Percentiles rank a stretch among this genome's conserved stretches.
Evolutionary conservation across 1,140 invertebrate genomes (phyloP).

Genomic region (Caenorhabditis briggsae): DNA sequence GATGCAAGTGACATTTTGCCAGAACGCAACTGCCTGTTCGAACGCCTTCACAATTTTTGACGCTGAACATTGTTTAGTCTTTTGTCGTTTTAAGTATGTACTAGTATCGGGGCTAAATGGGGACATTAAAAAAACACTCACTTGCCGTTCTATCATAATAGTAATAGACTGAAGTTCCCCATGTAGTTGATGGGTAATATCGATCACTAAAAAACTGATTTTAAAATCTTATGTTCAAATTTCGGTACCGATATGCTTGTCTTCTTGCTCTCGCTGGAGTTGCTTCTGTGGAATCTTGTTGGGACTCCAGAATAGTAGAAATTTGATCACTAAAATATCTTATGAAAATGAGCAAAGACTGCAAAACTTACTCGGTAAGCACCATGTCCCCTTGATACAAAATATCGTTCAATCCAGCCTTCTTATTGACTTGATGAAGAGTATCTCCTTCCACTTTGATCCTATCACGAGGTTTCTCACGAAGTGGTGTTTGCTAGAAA

Average conservation of each 20-base stretch:
- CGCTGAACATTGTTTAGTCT: constrained; percentile 50
- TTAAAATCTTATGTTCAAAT: background rate
- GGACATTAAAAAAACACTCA: constrained; percentile 42
- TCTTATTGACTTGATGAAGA: constrained; percentile 57
- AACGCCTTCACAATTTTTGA: constrained; percentile 18
- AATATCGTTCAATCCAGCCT: constrained; percentile 32
- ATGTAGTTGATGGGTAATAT: constrained; percentile 52
- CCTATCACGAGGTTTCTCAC: constrained; percentile 17
- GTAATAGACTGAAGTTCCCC: constrained; percentile 58
- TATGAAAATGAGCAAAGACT: background rate
- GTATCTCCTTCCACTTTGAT: constrained; percentile 44
- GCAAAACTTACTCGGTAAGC: constrained; percentile 42
- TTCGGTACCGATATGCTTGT: constrained; percentile 56
- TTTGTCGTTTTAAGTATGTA: background rate
- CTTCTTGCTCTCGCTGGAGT: constrained; percentile 13
- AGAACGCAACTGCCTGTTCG: constrained; percentile 54
- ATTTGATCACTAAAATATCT: constrained; percentile 27
- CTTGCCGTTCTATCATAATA: constrained; percentile 58
- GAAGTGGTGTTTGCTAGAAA: constrained; percentile 12
- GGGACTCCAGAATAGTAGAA: constrained; percentile 23
- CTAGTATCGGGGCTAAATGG: background rate
- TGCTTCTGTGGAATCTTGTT: background rate
- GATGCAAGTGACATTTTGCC: constrained; percentile 60
- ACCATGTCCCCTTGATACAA: constrained; percentile 62
- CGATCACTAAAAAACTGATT: background rate